Percentiles rank a stretch among this genome's conserved stretches.
Conservation (phyloP, 2,113 vertebrate species). For the Telmatochromis sp. region DNA sequence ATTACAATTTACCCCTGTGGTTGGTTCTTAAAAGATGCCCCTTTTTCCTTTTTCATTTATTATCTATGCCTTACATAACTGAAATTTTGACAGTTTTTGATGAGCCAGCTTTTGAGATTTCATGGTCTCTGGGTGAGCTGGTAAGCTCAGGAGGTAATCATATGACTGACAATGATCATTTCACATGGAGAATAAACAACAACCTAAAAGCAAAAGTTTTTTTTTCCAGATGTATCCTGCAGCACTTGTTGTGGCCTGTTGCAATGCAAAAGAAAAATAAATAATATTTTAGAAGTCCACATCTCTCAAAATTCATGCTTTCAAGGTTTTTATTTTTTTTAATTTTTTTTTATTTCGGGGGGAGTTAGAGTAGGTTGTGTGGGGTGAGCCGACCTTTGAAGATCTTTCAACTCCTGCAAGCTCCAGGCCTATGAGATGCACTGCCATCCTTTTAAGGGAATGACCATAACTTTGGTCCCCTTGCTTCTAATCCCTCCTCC, state of each 20-base stretch:
- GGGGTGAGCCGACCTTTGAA: slow-evolving; percentile 42
- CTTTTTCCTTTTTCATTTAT: slow-evolving; percentile 49
- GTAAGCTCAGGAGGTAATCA: slow-evolving; percentile 6
- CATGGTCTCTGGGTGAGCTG: slow-evolving; percentile 34
- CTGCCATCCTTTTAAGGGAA: slow-evolving; percentile 56
- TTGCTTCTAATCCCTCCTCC: slow-evolving; percentile 61
- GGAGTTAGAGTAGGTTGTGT: slow-evolving; percentile 3
- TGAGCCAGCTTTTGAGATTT: slow-evolving; percentile 50
- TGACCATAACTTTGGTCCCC: slow-evolving; percentile 59
- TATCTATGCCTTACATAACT: slow-evolving; percentile 65
- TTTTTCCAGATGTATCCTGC: background rate
- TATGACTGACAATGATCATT: slow-evolving; percentile 9
- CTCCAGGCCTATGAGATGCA: slow-evolving; percentile 50
- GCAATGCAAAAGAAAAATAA: slow-evolving; percentile 10
- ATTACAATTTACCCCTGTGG: slow-evolving; percentile 62
- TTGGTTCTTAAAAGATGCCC: slow-evolving; percentile 49
- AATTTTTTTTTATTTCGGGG: background rate
- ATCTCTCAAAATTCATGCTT: slow-evolving; percentile 25
- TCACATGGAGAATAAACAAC: slow-evolving; percentile 28
- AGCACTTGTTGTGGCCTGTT: background rate
- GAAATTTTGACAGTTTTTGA: slow-evolving; percentile 54
- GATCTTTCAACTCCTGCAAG: slow-evolving; percentile 51
- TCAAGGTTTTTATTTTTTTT: background rate
- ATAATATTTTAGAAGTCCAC: slow-evolving; percentile 7
- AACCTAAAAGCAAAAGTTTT: slow-evolving; percentile 7